Percentiles rank a stretch among this genome's conserved stretches.
phyloP scores from a whole-genome alignment of 1,140 invertebrate genomes.

The Caerostris darwini region DNA sequence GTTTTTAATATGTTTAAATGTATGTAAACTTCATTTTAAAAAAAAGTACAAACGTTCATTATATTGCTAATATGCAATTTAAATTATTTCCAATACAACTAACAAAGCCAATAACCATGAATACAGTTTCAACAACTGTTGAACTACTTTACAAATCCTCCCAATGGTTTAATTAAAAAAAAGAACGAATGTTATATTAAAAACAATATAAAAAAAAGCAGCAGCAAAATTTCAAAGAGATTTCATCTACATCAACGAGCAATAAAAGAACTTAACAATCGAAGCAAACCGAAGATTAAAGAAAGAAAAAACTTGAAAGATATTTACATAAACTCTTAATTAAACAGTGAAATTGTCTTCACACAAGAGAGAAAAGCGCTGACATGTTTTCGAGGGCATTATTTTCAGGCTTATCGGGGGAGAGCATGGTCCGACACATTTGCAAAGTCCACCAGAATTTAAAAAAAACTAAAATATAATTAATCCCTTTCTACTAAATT shows the following conservation, averaged over 20 bases:
- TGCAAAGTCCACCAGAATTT: background rate
- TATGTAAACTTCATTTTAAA: too few species aligned
- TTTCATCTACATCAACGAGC: background rate
- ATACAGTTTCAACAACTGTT: background rate
- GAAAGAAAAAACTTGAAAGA: background rate
- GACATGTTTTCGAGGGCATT: background rate
- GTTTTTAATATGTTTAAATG: too few species aligned
- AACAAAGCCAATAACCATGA: background rate
- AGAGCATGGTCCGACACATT: conserved; percentile 5
- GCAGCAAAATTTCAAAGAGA: background rate
- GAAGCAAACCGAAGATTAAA: too few species aligned
- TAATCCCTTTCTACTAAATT: conserved; percentile 21
- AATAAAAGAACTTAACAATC: background rate
- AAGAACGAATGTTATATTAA: background rate
- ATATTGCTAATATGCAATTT: too few species aligned
- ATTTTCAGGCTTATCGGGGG: background rate
- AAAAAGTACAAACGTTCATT: too few species aligned
- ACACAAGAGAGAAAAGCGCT: background rate
- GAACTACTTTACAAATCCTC: background rate
- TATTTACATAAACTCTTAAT: conserved; percentile 19
- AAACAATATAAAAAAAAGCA: background rate
- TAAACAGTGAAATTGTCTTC: background rate
- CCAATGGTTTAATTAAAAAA: background rate
- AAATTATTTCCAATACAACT: too few species aligned
- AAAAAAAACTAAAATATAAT: conserved; percentile 16